These are phyloP conservation scores for Rhinoderma darwinii DNA, from an alignment of 2,113 vertebrate species.

Conservation along the genomic window DNA sequence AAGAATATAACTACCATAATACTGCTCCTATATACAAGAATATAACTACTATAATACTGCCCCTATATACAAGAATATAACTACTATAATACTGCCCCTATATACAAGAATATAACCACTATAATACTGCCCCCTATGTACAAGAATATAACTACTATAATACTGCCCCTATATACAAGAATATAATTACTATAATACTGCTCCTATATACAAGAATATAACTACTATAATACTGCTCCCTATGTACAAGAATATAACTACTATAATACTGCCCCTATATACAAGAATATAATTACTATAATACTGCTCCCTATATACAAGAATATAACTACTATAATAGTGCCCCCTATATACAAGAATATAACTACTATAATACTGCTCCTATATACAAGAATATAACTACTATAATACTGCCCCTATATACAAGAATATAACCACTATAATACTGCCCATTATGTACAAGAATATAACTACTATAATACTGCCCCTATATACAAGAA, in stretches of 20 bases:
- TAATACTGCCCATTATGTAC: background rate
- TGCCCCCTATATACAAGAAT: no score
- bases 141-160: slow-evolving; percentile 5
- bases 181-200: slow-evolving; percentile 2
- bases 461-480: background rate
- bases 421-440: background rate
- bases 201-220: background rate
- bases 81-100: background rate
- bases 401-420: background rate
- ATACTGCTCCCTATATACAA: background rate
- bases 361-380: no score
- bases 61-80: background rate
- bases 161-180: background rate
- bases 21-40: background rate
- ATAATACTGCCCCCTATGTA: slow-evolving; percentile 6
- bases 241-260: slow-evolving; percentile 11
- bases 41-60: slow-evolving; percentile 14
- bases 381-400: no score
- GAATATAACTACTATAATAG: no score
- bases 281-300: background rate
- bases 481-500: background rate
- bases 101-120: background rate
- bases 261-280: background rate
- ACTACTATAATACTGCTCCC: background rate
- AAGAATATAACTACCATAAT: background rate